These are phyloP conservation scores for Pontoporia blainvillei DNA, from an alignment of 2,113 vertebrate genomes.

Conservation along the genomic window DNA sequence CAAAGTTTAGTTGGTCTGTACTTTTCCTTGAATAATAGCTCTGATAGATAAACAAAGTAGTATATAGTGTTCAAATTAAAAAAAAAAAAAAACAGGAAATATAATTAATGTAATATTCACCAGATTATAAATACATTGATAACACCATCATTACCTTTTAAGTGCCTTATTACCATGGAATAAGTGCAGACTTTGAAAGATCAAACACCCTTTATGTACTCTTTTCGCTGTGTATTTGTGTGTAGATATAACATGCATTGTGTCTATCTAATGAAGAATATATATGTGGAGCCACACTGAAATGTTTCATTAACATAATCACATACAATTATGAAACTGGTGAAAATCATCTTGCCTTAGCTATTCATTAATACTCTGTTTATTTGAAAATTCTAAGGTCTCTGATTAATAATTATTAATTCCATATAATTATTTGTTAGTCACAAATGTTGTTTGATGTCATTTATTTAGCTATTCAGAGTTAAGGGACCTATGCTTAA, in stretches of 20 bases:
- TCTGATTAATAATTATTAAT: constrained; percentile 54
- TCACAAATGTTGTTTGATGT: constrained; percentile 64
- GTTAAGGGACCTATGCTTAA: constrained; percentile 60
- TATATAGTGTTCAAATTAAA: not conserved
- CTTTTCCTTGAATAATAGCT: not conserved
- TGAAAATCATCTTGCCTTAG: not conserved
- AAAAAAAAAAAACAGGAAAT: not conserved
- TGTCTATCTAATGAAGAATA: not conserved
- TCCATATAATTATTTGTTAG: constrained; percentile 76
- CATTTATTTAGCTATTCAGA: constrained; percentile 58
- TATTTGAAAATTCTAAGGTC: constrained; percentile 66
- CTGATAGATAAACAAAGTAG: not conserved
- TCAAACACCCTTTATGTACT: not conserved
- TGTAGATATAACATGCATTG: not conserved
- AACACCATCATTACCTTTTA: not conserved
- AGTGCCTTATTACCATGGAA: not conserved
- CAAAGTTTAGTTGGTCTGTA: not conserved
- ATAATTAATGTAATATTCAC: not conserved
- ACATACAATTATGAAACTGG: constrained; percentile 28
- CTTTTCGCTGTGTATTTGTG: not conserved
- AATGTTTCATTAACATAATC: not conserved
- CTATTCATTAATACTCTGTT: constrained; percentile 20
- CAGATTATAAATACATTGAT: not conserved
- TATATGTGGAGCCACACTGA: accelerated
- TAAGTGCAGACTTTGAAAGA: constrained; percentile 35